Evolutionary conservation across 2,888 invertebrate genomes (phyloP).

Genomic region (Epiblema foenella): DNA sequence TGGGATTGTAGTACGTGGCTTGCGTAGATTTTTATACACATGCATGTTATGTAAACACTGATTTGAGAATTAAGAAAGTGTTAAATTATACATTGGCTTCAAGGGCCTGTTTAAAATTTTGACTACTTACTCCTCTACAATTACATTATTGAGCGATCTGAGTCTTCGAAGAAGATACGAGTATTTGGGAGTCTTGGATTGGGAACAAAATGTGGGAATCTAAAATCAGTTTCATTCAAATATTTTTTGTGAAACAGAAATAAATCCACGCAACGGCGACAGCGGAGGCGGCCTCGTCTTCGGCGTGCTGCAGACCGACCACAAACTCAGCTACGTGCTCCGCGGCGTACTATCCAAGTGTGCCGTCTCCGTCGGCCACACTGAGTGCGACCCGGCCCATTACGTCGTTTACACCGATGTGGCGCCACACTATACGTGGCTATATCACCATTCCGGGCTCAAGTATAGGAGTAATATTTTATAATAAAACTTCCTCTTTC

Average conservation of each 20-base stretch:
- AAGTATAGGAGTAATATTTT: conserved; percentile 60
- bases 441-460: conserved; percentile 70
- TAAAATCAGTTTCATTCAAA: no score
- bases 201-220: neutral
- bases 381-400: conserved; percentile 64
- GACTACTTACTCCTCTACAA: neutral
- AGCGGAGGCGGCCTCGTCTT: conserved; percentile 86
- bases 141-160: neutral
- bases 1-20: neutral
- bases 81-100: neutral
- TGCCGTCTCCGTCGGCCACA: conserved; percentile 59
- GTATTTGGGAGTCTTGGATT: neutral
- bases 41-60: conserved; percentile 3
- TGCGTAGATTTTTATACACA: conserved; percentile 3
- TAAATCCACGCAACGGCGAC: conserved; percentile 86
- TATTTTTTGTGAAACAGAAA: conserved; percentile 62
- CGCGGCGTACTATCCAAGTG: conserved; percentile 76
- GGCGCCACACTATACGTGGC: conserved; percentile 76
- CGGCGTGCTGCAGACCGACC: conserved; percentile 66
- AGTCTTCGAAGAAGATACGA: neutral
- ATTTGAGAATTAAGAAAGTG: conserved; percentile 1
- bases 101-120: neutral
- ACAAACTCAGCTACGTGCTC: conserved; percentile 72
- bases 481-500: conserved; percentile 41
- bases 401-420: conserved; percentile 76